Evolutionary conservation across 2,888 invertebrate species (phyloP), one percentile per base, ranked within the genome.

Genomic region (Harmothoe impar): DNA sequence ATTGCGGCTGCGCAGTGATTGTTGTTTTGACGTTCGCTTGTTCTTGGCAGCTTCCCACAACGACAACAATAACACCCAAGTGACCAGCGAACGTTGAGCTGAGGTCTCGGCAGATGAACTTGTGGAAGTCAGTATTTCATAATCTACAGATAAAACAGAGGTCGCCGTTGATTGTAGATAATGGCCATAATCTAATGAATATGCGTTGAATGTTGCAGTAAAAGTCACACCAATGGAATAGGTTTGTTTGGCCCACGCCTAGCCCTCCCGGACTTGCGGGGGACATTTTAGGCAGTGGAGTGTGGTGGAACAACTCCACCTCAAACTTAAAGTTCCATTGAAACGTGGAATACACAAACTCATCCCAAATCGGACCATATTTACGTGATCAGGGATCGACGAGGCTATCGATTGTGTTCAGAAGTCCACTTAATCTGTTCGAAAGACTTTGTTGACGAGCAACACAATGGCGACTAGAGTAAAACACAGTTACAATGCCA

Each of bases 21-120:
- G 81, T 81, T 81, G 43, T 81, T 81, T 81, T 81, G 81, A 35
- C 81, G 25, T 10, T 1, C 25, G 77, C 77, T 77, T n/a, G 77
- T 77, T 77, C 5, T 25, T 29, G 31, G 25, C 77, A 17, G 31
- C 29, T 31, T 31, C n/a, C 0, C 3, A 62, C 15, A 5, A 1
- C 20, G 17, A 3, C 29, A 29, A 31, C 29, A 20, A 77, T 3
- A n/a, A 29, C 25, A 17, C 3, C 7, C 10, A 20, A 31, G 17
- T 1, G 31, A 77, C 31, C 77, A 77, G 77, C 77, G 77, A 31
- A 77, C 5, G 31, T 81, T 81, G 35, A 81, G 33, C 31, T 77
- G 77, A 33, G 33, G 29, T 5, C 31, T 81, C n/a, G 43, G 35
- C 20, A 35, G 81, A 81, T 35, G 43, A 81, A 81, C 81, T 81